Evolutionary conservation across 1,140 invertebrate genomes (phyloP).

Genomic region (Homalodisca vitripennis): DNA sequence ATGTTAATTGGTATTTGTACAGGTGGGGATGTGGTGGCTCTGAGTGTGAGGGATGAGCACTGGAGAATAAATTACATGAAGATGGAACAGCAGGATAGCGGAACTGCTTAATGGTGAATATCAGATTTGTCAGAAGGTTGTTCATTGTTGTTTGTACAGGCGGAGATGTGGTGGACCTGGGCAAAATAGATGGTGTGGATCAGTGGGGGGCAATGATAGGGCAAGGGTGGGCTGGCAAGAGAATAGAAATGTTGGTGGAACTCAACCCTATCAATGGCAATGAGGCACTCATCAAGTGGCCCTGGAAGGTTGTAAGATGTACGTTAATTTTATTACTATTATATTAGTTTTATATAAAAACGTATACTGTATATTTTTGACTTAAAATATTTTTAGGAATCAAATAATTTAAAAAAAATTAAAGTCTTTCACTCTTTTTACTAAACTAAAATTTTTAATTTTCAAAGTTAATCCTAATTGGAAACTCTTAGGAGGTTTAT

Average conservation of each 20-base stretch:
- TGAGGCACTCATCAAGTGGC: constrained; percentile 32
- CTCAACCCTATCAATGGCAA: constrained; percentile 18
- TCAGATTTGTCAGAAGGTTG: not conserved
- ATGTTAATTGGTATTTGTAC: too few species aligned
- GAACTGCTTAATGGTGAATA: too few species aligned
- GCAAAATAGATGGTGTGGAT: constrained; percentile 59
- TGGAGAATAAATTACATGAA: too few species aligned
- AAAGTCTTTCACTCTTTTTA: not conserved
- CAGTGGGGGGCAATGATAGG: constrained; percentile 53
- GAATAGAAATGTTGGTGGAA: not conserved
- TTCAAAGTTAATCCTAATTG: not conserved
- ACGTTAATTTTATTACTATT: constrained; percentile 2
- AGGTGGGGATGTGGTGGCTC: too few species aligned
- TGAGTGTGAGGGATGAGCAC: too few species aligned
- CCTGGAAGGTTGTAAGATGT: constrained; percentile 40
- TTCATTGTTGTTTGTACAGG: too few species aligned
- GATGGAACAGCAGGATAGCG: too few species aligned
- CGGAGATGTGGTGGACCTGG: constrained; percentile 50
- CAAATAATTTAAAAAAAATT: not conserved
- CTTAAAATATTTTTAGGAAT: not conserved
- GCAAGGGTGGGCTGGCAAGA: not conserved
- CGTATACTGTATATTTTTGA: not conserved
- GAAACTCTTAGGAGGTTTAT: not conserved
- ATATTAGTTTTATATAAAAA: not conserved
- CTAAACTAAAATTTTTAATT: not conserved